phyloP scores from a whole-genome alignment of 1,140 invertebrate species.

The Cyclargus thomasi region DNA sequence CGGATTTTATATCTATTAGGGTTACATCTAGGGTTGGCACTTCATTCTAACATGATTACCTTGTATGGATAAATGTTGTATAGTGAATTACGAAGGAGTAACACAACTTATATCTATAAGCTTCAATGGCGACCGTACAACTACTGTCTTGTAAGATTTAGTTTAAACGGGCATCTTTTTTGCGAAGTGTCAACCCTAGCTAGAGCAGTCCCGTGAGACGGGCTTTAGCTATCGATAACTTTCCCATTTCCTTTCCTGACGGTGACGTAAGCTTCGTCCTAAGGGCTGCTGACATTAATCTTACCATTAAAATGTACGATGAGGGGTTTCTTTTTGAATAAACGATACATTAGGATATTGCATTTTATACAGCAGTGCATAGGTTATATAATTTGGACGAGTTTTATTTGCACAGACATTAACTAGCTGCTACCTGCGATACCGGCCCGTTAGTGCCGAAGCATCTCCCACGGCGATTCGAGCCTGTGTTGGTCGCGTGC shows the following conservation, averaged over 20 bases:
- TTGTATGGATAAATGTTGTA: not conserved
- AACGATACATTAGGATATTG: not conserved
- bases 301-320: not conserved
- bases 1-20: constrained; percentile 71
- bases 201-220: constrained; percentile 47
- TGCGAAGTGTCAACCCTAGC: constrained; percentile 7
- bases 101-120: too few species aligned
- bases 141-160: too few species aligned
- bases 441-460: too few species aligned
- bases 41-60: not conserved
- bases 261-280: constrained; percentile 16
- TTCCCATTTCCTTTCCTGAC: constrained; percentile 63
- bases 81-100: too few species aligned
- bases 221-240: constrained; percentile 65
- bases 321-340: not conserved
- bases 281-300: constrained; percentile 5
- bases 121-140: too few species aligned
- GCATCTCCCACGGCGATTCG: too few species aligned
- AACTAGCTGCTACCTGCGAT: too few species aligned
- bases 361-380: not conserved
- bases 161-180: not conserved
- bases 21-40: constrained; percentile 30
- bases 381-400: not conserved
- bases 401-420: too few species aligned
- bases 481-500: too few species aligned